These are phyloP conservation scores for Anodontia alba DNA, from an alignment of 2,888 invertebrate genomes.

Conservation along the genomic window DNA sequence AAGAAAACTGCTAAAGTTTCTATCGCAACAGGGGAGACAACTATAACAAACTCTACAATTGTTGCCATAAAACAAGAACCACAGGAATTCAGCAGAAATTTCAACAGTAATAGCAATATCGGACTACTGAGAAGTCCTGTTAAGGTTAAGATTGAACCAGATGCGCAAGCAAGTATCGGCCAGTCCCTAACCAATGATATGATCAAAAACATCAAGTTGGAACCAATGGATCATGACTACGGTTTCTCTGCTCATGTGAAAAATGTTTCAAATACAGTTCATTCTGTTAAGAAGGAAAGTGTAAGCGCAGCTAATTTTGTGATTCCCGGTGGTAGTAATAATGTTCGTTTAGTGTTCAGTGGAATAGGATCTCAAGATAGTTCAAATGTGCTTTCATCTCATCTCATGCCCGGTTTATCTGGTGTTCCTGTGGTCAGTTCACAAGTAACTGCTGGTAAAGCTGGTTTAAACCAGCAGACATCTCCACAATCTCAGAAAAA, in stretches of 20 bases:
- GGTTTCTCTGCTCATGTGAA: conserved; percentile 3
- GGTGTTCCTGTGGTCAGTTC: not conserved
- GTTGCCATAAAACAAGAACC: conserved; percentile 3
- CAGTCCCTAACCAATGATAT: not conserved
- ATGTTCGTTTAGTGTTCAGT: conserved; percentile 2
- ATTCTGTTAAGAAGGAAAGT: conserved; percentile 7
- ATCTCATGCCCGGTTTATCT: not conserved
- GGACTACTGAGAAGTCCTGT: not conserved
- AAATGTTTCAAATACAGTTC: not conserved
- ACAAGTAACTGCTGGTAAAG: conserved; percentile 11
- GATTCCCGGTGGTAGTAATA: conserved; percentile 13
- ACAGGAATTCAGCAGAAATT: not conserved
- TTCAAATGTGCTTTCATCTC: not conserved
- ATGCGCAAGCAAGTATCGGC: not conserved
- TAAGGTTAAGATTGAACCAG: conserved; percentile 30
- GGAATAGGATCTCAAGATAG: not conserved
- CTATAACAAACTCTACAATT: not conserved
- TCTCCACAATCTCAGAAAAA: conserved; percentile 7
- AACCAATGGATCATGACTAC: conserved; percentile 58
- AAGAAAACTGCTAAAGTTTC: conserved; percentile 16
- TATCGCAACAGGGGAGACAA: not conserved
- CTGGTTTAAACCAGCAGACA: conserved; percentile 25
- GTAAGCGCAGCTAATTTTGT: conserved; percentile 16
- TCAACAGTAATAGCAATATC: not conserved
- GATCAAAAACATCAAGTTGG: conserved; percentile 45